A percentile compares a stretch with the other conserved stretches of the same genome.
Evolutionary conservation across 2,888 invertebrate species (phyloP).

Genomic region (Bellardia pandia): DNA sequence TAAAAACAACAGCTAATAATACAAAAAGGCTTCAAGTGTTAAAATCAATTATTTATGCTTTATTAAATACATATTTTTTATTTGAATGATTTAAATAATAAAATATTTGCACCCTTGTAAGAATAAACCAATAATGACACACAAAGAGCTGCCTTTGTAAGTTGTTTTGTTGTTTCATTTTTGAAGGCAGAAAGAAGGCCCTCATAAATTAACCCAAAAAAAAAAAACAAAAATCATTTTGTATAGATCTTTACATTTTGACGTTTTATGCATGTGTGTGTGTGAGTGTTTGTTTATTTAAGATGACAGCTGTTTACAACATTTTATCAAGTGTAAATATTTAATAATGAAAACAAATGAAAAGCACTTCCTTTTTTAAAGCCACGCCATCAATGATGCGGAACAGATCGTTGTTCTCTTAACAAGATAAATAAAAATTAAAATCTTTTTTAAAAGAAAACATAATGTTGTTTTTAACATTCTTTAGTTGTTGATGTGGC

Average conservation of each 20-base stretch:
- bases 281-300: constrained; percentile 15
- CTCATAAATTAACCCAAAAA: constrained; percentile 26
- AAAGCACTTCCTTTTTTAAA: constrained; percentile 51
- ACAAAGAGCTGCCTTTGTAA: constrained; percentile 3
- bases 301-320: constrained; percentile 45
- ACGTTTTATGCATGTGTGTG: neutral
- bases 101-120: constrained; percentile 6
- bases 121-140: neutral
- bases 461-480: neutral
- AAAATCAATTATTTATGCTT: constrained; percentile 66
- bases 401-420: constrained; percentile 27
- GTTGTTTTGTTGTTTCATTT: neutral
- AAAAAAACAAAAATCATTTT: neutral
- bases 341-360: constrained; percentile 27
- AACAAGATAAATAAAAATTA: constrained; percentile 2
- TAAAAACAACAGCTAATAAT: constrained; percentile 15
- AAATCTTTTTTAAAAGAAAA: neutral
- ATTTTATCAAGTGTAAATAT: constrained; percentile 58
- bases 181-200: neutral
- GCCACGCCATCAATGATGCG: constrained; percentile 4
- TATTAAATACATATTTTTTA: constrained; percentile 45
- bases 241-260: constrained; percentile 1
- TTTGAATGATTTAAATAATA: constrained; percentile 33
- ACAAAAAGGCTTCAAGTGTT: constrained; percentile 23
- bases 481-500: neutral